Conservation (phyloP, 2,797 vertebrate genomes). For the Pseudochaenichthys georgianus region DNA sequence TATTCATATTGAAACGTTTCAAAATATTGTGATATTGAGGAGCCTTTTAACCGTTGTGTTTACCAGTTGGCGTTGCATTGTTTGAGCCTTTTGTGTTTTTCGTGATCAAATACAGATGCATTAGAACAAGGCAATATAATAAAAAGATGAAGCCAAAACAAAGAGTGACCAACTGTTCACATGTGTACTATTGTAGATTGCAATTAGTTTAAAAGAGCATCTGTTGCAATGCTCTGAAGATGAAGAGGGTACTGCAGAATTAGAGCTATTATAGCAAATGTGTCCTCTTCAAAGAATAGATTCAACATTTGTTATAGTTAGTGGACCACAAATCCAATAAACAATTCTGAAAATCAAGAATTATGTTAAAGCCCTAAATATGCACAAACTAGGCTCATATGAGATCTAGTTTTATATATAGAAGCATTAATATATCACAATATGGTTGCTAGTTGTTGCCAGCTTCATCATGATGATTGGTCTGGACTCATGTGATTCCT, state of each 20-base stretch:
- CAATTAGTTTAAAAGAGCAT: constrained; percentile 61
- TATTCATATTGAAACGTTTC: constrained; percentile 2
- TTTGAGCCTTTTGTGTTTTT: constrained; percentile 35
- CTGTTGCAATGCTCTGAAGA: constrained; percentile 56
- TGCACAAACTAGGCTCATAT: not conserved
- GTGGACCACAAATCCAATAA: constrained; percentile 35
- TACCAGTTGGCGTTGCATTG: constrained; percentile 24
- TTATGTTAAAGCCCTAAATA: constrained; percentile 14
- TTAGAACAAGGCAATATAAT: constrained; percentile 42
- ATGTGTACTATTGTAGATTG: constrained; percentile 47
- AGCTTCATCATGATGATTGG: constrained; percentile 23
- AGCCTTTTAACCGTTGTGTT: constrained; percentile 2
- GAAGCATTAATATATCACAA: constrained; percentile 4
- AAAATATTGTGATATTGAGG: not conserved
- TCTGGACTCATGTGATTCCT: constrained; percentile 27
- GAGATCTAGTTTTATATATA: constrained; percentile 4
- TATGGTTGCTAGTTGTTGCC: constrained; percentile 16
- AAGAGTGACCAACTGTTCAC: constrained; percentile 56
- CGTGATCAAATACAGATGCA: constrained; percentile 41
- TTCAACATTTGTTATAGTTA: constrained; percentile 38
- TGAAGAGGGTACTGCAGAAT: constrained; percentile 47
- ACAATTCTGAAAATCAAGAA: constrained; percentile 19
- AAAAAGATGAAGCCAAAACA: constrained; percentile 49
- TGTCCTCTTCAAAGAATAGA: constrained; percentile 43
- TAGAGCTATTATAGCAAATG: constrained; percentile 48